phyloP scores from a whole-genome alignment of 2,797 vertebrate species.

The Cryptoprocta ferox region DNA sequence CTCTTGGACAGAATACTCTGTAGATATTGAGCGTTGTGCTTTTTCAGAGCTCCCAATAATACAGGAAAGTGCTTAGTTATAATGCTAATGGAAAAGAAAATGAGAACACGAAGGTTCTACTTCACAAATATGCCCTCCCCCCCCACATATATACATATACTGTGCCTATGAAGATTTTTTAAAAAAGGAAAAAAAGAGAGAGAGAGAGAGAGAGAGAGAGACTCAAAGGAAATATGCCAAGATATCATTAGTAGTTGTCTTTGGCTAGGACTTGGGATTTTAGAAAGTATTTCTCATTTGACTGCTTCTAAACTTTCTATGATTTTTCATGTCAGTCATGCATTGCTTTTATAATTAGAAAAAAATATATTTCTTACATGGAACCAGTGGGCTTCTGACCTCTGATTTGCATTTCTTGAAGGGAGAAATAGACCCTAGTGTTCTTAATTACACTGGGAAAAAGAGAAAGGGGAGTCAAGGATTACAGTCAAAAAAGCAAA shows the following conservation, averaged over 20 bases:
- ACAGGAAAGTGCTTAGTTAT: not conserved
- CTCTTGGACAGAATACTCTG: not conserved
- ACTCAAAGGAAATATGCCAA: not conserved
- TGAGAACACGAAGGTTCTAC: not conserved
- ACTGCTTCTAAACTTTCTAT: not conserved
- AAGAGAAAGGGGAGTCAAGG: not conserved
- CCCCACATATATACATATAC: not conserved
- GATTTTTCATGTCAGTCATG: not conserved
- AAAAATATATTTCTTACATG: not conserved
- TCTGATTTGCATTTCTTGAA: not conserved
- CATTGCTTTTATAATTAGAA: not conserved
- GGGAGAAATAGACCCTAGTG: not conserved
- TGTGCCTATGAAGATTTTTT: not conserved
- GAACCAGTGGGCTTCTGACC: not conserved
- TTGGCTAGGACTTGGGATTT: not conserved
- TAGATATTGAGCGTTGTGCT: not conserved
- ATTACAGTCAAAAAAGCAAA: not conserved
- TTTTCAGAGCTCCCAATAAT: not conserved
- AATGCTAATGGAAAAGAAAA: constrained; percentile 10
- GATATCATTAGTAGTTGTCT: not conserved
- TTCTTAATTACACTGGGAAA: not conserved
- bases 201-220: not conserved
- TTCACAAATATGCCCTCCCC: not conserved
- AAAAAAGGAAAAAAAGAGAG: not conserved
- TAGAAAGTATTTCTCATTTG: constrained; percentile 1